phyloP scores from a whole-genome alignment of 2,888 invertebrate genomes.

The Zonitis immaculata region DNA sequence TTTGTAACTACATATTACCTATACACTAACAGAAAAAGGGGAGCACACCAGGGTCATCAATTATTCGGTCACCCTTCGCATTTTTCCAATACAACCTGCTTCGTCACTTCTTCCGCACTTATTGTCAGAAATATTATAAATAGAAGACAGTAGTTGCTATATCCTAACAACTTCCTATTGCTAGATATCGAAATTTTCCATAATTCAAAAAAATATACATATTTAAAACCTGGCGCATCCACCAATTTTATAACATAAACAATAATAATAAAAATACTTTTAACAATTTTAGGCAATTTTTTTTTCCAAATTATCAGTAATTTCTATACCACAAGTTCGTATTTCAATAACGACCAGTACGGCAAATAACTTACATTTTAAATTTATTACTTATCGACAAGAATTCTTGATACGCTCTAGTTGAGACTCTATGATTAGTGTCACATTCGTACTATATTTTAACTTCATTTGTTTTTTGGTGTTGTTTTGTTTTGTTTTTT shows the following conservation, averaged over 20 bases:
- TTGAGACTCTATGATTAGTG: not conserved
- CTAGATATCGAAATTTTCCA: too few relatives aligned
- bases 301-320: not conserved
- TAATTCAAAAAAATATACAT: too few relatives aligned
- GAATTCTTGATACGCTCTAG: not conserved
- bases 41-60: not conserved
- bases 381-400: not conserved
- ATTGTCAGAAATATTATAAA: not conserved
- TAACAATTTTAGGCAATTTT: too few relatives aligned
- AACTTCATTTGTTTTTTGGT: too few relatives aligned
- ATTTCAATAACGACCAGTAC: not conserved
- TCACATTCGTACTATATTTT: not conserved
- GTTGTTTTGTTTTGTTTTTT: too few relatives aligned
- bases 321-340: not conserved
- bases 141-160: not conserved
- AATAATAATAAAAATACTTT: too few relatives aligned
- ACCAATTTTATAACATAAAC: not conserved
- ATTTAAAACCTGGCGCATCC: constrained; percentile 3
- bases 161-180: too few relatives aligned
- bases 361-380: not conserved
- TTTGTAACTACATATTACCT: constrained; percentile 8
- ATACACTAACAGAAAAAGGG: not conserved
- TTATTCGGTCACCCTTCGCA: constrained; percentile 6
- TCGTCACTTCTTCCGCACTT: not conserved
- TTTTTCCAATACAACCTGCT: constrained; percentile 4